A percentile compares a stretch with the other conserved stretches of the same genome.
Conservation (phyloP, 2,888 invertebrate species). For the Nemotelus nigrinus region DNA sequence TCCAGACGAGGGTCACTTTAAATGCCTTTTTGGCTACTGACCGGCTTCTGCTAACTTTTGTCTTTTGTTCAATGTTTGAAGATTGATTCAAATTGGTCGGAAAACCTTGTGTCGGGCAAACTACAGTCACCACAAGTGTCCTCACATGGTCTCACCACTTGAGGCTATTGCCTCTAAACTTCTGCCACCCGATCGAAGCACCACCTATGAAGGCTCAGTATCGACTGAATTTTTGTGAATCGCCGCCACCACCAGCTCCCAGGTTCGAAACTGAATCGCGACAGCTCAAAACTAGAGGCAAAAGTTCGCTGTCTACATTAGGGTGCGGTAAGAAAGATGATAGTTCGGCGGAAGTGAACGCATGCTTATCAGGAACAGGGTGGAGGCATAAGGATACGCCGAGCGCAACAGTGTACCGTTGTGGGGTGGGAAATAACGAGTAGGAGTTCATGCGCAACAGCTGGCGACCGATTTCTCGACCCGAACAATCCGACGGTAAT, state of each 20-base stretch:
- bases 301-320: conserved; percentile 31
- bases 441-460: conserved; percentile 28
- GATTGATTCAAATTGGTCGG: neutral
- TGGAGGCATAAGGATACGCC: conserved; percentile 16
- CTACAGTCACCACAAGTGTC: conserved; percentile 25
- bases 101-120: neutral
- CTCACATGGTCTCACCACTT: conserved; percentile 40
- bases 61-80: neutral
- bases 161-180: conserved; percentile 24
- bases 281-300: conserved; percentile 38
- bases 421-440: neutral
- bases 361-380: conserved; percentile 47
- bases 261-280: conserved; percentile 25
- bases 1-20: conserved; percentile 1
- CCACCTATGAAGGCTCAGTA: conserved; percentile 38
- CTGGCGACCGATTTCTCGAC: neutral
- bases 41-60: conserved; percentile 4
- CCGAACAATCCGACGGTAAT: conserved; percentile 22
- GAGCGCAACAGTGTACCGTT: neutral
- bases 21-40: conserved; percentile 6
- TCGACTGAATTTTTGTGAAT: conserved; percentile 36
- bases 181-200: conserved; percentile 40
- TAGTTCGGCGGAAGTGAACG: conserved; percentile 36
- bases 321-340: conserved; percentile 42
- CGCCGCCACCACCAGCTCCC: conserved; percentile 17